phyloP scores from a whole-genome alignment of 2,888 invertebrate genomes.

The Muscina levida region DNA sequence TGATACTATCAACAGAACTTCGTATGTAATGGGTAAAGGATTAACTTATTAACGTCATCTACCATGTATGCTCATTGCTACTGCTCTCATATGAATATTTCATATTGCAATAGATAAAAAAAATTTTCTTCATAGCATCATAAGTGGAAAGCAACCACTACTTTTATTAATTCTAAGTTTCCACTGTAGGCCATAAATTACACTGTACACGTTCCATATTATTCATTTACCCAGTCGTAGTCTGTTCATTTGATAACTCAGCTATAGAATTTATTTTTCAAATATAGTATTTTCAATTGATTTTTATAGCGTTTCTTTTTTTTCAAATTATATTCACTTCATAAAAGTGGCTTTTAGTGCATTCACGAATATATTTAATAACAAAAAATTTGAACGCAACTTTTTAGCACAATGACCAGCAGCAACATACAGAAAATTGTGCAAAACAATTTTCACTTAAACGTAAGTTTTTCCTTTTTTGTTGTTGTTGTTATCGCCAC shows the following conservation, averaged over 20 bases:
- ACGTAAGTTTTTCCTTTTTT: constrained; percentile 68
- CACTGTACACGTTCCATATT: too few relatives aligned
- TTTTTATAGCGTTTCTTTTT: constrained; percentile 15
- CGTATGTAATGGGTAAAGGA: too few relatives aligned
- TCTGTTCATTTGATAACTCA: background rate
- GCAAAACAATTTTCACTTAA: constrained; percentile 68
- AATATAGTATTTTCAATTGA: constrained; percentile 35
- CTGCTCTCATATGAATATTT: too few relatives aligned
- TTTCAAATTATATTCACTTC: background rate
- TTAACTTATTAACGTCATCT: too few relatives aligned
- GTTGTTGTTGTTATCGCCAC: background rate
- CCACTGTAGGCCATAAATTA: too few relatives aligned
- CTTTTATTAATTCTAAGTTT: too few relatives aligned
- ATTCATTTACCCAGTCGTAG: background rate
- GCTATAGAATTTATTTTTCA: background rate
- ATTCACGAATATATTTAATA: background rate
- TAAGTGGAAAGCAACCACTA: too few relatives aligned
- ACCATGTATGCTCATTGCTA: too few relatives aligned
- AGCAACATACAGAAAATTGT: constrained; percentile 70
- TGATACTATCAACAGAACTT: too few relatives aligned
- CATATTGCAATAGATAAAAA: too few relatives aligned
- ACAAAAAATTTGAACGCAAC: constrained; percentile 4
- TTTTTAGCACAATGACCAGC: constrained; percentile 68
- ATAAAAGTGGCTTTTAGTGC: background rate
- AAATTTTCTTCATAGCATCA: too few relatives aligned